phyloP scores from a whole-genome alignment of 2,113 vertebrate species.

The Rhodinocichla rosea region DNA sequence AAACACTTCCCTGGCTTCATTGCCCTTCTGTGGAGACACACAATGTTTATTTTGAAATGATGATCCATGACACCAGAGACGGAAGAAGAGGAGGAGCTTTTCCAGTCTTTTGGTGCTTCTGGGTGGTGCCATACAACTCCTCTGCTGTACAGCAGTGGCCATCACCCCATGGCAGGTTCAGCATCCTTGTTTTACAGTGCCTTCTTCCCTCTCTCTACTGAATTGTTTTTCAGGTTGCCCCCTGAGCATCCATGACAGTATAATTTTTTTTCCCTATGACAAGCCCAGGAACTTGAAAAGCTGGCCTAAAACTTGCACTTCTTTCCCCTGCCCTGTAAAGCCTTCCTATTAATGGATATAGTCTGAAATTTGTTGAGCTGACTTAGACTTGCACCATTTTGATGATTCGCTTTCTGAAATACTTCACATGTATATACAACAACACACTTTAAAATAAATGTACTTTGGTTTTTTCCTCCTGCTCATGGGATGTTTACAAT shows the following conservation, averaged over 20 bases:
- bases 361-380: not conserved
- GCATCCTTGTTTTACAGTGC: not conserved
- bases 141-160: not conserved
- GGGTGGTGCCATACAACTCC: not conserved
- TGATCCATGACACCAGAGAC: not conserved
- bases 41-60: not conserved
- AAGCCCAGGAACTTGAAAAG: not conserved
- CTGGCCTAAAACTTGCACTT: not conserved
- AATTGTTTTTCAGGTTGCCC: not conserved
- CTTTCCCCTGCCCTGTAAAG: not conserved
- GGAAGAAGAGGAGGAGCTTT: not conserved
- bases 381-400: not conserved
- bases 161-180: not conserved
- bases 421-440: not conserved
- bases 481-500: not conserved
- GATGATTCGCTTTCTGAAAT: not conserved
- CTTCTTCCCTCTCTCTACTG: not conserved
- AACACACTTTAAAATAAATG: not conserved
- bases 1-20: accelerated
- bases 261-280: not conserved
- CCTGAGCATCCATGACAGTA: accelerated
- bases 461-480: not conserved
- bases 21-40: not conserved
- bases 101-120: not conserved
- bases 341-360: not conserved